Evolutionary conservation across 2,888 invertebrate species (phyloP), one percentile per base, ranked within the genome.

Genomic region (Zonitis immaculata): DNA sequence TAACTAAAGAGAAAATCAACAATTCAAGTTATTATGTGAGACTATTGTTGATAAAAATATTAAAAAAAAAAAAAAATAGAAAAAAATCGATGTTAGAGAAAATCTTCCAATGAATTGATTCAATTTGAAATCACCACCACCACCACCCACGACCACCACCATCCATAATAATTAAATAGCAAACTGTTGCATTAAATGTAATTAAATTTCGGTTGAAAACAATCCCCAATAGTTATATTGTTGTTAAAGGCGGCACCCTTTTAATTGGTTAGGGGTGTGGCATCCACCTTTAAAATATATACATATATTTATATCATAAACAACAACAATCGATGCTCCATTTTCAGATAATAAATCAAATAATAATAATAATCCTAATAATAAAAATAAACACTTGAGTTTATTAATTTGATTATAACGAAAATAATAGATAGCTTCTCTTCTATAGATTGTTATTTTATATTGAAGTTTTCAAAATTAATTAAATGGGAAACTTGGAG

Each of bases 201-300:
- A 39, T 39, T 39, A 39, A 39, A 39, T 39, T 39, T n/a, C n/a
- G 18, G 39, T 39, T 39, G 39, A 39, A n/a, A 18, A 39, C 39
- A 39, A 39, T 11, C 39, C 39, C 35, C 9, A 8, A 26, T 9
- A 35, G 16, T 35, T 35, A 16, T 35, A n/a, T 27, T 27, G 32
- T 32, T 32, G 32, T 32, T 32, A 9, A 39, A 4, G 18, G 39
- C 20, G 39, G 39, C 20, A 39, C 39, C 39, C 18, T 39, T 11
- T 0, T 39, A 39, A 39, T 39, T 39, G 39, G 18, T 39, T 9
- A 39, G 20, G 39, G 39, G 39, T 20, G 20, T 20, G 39, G 39
- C 20, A 39, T 16, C 39, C 8, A 39, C 39, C 5, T 39, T 39
- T 16, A 8, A 39, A 39, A 39, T 39, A 39, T 8, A 39, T 9